Base-by-base conservation (phyloP, 2,888 invertebrate genomes). In the Aphidius colemani region DNA sequence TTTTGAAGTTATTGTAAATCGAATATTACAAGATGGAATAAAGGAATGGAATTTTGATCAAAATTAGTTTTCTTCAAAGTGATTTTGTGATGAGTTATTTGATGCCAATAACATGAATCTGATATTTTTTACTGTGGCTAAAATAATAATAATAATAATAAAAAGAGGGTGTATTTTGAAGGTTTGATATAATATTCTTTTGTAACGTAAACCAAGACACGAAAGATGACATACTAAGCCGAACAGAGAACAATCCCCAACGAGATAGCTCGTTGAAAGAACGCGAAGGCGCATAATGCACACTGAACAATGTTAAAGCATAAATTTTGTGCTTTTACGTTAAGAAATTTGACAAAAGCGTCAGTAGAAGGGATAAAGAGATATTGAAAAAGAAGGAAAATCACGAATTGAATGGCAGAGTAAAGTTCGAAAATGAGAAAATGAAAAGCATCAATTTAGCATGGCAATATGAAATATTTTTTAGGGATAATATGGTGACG, bases 301-400 rank as follows among this genome's bases (percentile, higher is more conserved):
- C 65, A 66, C 5, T 53, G 70, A 70, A 70, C 70, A 70, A 70
- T 70, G 70, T 66, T 61, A 63, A 66, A 67, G 67, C 70, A 70
- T 70, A 70, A 69, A 70, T 70, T 70, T 69, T 64, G 64, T 30
- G 30, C 30, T 65, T 65, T 65, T 61, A 44, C 61, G 7, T 44
- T 30, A 65, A 61, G 65, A 65, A 65, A 61, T 61, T 61, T 58
- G 61, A 39, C 45, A 48, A 13, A 48, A 48, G 48, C 8, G 7
- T 13, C 11, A 13, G 48, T 3, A 6, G 13, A 6, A 10, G 57
- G 50, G 49, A 55, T 49, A 13, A 44, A 50, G 8, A 13, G 48
- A 41, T 13, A 49, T 39, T 13, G 48, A 13, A 48, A 45, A 46
- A 53, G 53, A 44, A 46, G 49, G 41, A 41, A 53, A 55, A 53